Conservation (phyloP, 2,797 vertebrate genomes). For the Sebastes oblongus region DNA sequence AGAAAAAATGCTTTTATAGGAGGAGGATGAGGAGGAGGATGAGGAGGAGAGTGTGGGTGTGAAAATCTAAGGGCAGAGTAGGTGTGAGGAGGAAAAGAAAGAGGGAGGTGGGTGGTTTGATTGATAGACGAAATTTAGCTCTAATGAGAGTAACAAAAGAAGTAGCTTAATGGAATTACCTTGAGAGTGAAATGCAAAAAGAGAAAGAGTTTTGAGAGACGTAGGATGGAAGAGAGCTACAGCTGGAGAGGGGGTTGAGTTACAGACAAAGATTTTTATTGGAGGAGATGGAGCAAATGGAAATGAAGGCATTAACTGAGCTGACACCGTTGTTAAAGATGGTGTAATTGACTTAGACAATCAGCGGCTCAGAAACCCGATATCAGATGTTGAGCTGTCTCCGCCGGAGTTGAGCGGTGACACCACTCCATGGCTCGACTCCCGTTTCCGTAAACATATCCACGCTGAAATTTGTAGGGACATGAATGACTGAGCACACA, state of each 20-base stretch:
- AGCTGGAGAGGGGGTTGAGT: conserved; percentile 40
- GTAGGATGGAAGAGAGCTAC: conserved; percentile 1
- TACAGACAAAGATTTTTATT: conserved; percentile 38
- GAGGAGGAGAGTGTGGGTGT: not conserved
- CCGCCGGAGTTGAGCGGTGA: not conserved
- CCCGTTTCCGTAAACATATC: not conserved
- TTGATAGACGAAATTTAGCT: conserved; percentile 45
- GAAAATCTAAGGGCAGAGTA: conserved; percentile 24
- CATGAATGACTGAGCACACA: not conserved
- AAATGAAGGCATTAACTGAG: conserved; percentile 60
- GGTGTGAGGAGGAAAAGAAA: conserved; percentile 18
- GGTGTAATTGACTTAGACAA: conserved; percentile 53
- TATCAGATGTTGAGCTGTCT: conserved; percentile 39
- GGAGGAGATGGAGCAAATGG: conserved; percentile 43
- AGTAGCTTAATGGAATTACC: conserved; percentile 40
- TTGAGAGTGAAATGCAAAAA: conserved; percentile 21
- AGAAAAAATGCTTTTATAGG: not conserved
- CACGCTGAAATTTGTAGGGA: not conserved
- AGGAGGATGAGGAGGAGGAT: not conserved
- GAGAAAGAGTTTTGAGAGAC: conserved; percentile 1
- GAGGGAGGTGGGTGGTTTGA: conserved; percentile 29
- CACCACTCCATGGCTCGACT: not conserved
- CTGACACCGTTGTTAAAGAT: conserved; percentile 50
- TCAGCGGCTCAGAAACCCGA: conserved; percentile 41
- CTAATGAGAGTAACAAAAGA: conserved; percentile 53